Evolutionary conservation across 2,113 vertebrate species (phyloP).

Genomic region (Syngnathus typhle): DNA sequence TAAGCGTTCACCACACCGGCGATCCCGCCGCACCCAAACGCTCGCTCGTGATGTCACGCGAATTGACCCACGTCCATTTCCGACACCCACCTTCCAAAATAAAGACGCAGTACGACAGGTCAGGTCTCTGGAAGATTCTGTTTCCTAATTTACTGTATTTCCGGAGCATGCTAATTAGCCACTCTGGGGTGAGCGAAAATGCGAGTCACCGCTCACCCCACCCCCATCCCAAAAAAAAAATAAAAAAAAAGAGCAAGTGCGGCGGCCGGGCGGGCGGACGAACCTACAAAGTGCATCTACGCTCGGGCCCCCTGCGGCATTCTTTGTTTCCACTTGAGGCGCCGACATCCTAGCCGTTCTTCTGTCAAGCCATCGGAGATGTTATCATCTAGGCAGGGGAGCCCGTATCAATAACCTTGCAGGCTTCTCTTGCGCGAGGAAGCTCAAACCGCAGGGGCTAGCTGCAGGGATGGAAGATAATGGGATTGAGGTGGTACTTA

Average conservation of each 20-base stretch:
- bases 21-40: neutral
- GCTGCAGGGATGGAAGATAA: slow-evolving; percentile 92
- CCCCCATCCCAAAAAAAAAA: neutral
- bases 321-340: slow-evolving; percentile 36
- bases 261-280: too few species aligned
- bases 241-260: neutral
- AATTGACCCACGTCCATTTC: slow-evolving; percentile 20
- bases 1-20: neutral
- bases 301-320: slow-evolving; percentile 13
- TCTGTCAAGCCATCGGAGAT: slow-evolving; percentile 21
- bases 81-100: too few species aligned
- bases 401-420: slow-evolving; percentile 81
- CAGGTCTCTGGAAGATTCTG: slow-evolving; percentile 64
- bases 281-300: slow-evolving; percentile 22
- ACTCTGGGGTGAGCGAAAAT: slow-evolving; percentile 65
- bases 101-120: slow-evolving; percentile 34
- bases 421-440: slow-evolving; percentile 59
- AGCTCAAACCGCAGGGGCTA: slow-evolving; percentile 63
- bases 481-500: slow-evolving; percentile 95
- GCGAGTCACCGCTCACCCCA: slow-evolving; percentile 15
- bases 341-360: slow-evolving; percentile 7
- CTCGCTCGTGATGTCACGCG: neutral
- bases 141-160: slow-evolving; percentile 61
- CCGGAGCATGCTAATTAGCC: slow-evolving; percentile 69
- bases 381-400: slow-evolving; percentile 35